Evolutionary conservation across 2,113 vertebrate genomes (phyloP), one percentile per base, ranked within the genome.

Genomic region (Polypterus senegalus): DNA sequence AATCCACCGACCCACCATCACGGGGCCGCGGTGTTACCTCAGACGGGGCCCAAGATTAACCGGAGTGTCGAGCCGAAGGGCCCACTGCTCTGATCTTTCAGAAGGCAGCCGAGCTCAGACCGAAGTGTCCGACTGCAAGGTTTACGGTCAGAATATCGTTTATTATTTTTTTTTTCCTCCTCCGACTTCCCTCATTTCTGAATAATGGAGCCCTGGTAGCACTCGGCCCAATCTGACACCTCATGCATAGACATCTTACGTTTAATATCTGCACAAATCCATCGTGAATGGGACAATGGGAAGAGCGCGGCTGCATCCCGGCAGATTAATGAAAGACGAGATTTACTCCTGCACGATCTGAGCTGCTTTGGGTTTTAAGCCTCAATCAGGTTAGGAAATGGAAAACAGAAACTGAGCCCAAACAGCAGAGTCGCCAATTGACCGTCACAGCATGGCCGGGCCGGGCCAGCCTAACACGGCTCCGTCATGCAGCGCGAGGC

Each of bases 331-430:
- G 79, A 74, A 73, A 69, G 70, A 62, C 69, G 70, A 82, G 82
- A 86, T 87, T 84, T 84, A 81, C 67, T 69, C 66, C 56, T 73
- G 82, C 85, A 85, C 86, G 83, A 84, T 82, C 81, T 79, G 78
- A 80, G 80, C 84, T 86, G 79, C 82, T 85, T 83, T 81, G 74
- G 76, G 71, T 80, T 81, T 84, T 81, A 86, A 86, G 80, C 80
- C 79, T 74, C 77, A 82, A 86, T 86, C 84, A 86, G 74, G 73
- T 62, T 68, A 76, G 76, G 76, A 80, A 83, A 82, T 80, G 67
- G 77, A 73, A 83, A 81, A 68, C 71, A 81, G 81, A 27, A 81
- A 81, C 68, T 67, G 76, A 76, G 77, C 81, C 71, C 69, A 82
- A 80, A 86, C 82, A 76, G 76, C 77, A 76, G 70, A 77, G 77